Evolutionary conservation across 2,888 invertebrate genomes (phyloP).

Genomic region (Beris chalybata): DNA sequence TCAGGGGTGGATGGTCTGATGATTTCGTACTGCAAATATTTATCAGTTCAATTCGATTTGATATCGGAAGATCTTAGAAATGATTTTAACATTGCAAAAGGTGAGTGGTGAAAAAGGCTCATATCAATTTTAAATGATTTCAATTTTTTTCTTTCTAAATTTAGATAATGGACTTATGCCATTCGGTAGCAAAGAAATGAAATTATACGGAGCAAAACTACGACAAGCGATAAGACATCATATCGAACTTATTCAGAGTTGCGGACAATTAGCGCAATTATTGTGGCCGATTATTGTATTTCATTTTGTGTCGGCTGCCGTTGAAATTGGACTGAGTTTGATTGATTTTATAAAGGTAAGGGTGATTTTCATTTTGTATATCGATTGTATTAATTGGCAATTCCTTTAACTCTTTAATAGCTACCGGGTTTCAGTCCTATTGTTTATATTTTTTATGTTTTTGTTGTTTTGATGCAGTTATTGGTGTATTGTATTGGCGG

Average conservation of each 20-base stretch:
- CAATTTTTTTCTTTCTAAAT: neutral
- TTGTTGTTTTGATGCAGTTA: slow-evolving; percentile 7
- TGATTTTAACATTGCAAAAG: slow-evolving; percentile 5
- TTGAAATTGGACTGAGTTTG: slow-evolving; percentile 51
- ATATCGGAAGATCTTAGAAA: slow-evolving; percentile 9
- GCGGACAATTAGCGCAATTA: slow-evolving; percentile 2
- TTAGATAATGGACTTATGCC: neutral
- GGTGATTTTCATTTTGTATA: neutral
- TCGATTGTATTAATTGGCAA: neutral
- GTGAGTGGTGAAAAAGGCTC: slow-evolving; percentile 1
- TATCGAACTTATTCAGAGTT: slow-evolving; percentile 10
- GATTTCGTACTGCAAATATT: slow-evolving; percentile 33
- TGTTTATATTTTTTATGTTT: slow-evolving; percentile 15
- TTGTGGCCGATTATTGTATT: slow-evolving; percentile 47
- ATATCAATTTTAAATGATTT: neutral
- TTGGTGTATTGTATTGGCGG: slow-evolving; percentile 17
- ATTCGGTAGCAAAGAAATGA: slow-evolving; percentile 9
- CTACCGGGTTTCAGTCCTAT: slow-evolving; percentile 11
- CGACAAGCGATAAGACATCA: neutral
- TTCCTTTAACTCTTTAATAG: slow-evolving; percentile 13
- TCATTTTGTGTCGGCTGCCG: slow-evolving; percentile 53
- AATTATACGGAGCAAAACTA: slow-evolving; percentile 1
- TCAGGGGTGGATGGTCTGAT: slow-evolving; percentile 35
- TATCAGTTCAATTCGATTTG: slow-evolving; percentile 29
- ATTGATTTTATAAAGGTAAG: slow-evolving; percentile 53